phyloP scores from a whole-genome alignment of 2,797 vertebrate genomes.

The Coranthus polyacanthus region DNA sequence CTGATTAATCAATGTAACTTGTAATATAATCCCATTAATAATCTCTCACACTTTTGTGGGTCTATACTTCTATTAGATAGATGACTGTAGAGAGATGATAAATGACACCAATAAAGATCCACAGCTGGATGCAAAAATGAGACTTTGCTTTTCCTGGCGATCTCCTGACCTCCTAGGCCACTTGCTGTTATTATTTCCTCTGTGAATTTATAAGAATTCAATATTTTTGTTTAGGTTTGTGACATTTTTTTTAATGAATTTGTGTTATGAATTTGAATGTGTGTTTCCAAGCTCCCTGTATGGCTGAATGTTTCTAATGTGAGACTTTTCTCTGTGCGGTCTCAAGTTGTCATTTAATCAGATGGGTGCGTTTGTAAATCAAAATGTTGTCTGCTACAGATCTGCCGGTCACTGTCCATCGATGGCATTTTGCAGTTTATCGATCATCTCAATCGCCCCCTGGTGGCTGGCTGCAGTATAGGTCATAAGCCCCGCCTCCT shows the following conservation, averaged over 20 bases:
- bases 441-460: no score
- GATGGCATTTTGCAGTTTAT: no score
- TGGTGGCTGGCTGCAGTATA: no score
- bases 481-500: no score
- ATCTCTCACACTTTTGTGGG: background rate
- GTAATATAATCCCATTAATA: slow-evolving; percentile 12
- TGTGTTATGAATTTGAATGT: no score
- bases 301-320: background rate
- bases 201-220: no score
- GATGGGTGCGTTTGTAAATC: slow-evolving; percentile 15
- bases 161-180: no score
- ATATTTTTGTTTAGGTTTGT: no score
- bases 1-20: slow-evolving; percentile 29
- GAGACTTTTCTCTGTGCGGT: slow-evolving; percentile 1
- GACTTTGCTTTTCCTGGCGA: no score
- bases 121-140: background rate
- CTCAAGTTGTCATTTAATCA: background rate
- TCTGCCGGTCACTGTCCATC: background rate
- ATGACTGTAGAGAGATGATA: background rate
- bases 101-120: slow-evolving; percentile 1
- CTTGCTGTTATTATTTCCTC: no score
- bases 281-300: no score
- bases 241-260: no score
- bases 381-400: slow-evolving; percentile 4
- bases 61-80: slow-evolving; percentile 9